Percentiles rank a stretch among this genome's conserved stretches.
Evolutionary conservation across 2,797 vertebrate species (phyloP).

Genomic region (Austrolebias charrua): DNA sequence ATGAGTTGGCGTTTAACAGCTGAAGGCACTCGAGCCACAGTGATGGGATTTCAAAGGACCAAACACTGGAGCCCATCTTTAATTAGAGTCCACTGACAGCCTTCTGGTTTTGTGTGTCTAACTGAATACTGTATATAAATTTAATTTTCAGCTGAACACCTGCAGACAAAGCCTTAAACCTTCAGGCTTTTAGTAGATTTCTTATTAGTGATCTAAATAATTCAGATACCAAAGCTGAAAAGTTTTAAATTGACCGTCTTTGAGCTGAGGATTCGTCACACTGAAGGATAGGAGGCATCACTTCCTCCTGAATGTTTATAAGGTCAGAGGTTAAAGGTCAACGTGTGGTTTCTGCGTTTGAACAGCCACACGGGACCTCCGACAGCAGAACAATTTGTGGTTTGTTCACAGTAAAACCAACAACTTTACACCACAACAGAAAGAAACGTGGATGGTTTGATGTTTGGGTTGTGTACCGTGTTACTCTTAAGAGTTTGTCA

Average conservation of each 20-base stretch:
- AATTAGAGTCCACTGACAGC: no score
- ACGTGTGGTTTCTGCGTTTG: constrained; percentile 1
- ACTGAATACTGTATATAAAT: background rate
- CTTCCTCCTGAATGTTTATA: background rate
- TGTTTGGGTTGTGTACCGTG: no score
- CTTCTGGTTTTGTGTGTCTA: background rate
- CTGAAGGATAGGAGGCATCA: background rate
- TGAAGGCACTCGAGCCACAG: background rate
- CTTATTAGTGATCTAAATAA: background rate
- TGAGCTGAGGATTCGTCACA: background rate
- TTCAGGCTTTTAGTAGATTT: no score
- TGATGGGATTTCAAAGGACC: background rate
- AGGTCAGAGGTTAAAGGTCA: constrained; percentile 10
- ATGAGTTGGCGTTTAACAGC: no score
- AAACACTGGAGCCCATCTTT: background rate
- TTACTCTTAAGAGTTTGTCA: background rate
- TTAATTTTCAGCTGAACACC: no score
- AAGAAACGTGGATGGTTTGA: background rate
- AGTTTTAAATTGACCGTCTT: no score
- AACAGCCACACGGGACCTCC: background rate
- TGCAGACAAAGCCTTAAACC: no score
- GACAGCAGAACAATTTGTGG: no score
- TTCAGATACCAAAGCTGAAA: no score
- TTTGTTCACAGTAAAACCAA: no score
- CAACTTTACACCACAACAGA: background rate